Evolutionary conservation across 2,888 invertebrate species (phyloP), one percentile per base, ranked within the genome.

Genomic region (Alviniconcha strummeri): DNA sequence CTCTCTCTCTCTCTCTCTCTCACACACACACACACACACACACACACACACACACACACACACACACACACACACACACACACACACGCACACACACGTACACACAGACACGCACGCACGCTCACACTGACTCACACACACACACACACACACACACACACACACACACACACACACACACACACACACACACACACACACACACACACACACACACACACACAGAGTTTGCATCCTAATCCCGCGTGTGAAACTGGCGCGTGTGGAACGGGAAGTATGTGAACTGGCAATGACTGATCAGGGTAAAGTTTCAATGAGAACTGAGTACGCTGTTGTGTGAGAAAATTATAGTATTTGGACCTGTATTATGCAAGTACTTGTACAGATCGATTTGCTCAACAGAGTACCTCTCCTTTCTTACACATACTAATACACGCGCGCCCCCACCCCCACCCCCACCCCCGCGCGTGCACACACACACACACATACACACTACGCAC

Each of bases 11-110:
- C 71, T 74, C 11, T 72, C 19, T 19, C 19, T 11, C 52, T 11
- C 52, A 6, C 55, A 52, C 74, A 54, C 52, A 52, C 74, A 55
- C 11, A 15, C 55, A 75, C 55, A 55, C 54, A 54, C 54, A 75
- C 74, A 75, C 11, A 54, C 54, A 55, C 11, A 55, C 75, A 17
- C 54, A 15, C 75, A 19, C 54, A 15, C 55, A 11, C 75, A 75
- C 75, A 75, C 75, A 75, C 75, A 54, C 17, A 36, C 72, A 36
- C 36, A 72, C 72, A 72, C 72, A 72, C 36, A 17, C 72, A 36
- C 36, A 17, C 72, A 36, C 72, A 36, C 60, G 19, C 74, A 74
- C 54, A 13, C 74, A 74, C 13, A 13, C 74, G 13, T 13, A 54
- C 69, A 69, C 69, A 69, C 69, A 69, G 5, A 69, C 36, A 3